phyloP scores from a whole-genome alignment of 1,140 invertebrate species.

The Ceratitis capitata region DNA sequence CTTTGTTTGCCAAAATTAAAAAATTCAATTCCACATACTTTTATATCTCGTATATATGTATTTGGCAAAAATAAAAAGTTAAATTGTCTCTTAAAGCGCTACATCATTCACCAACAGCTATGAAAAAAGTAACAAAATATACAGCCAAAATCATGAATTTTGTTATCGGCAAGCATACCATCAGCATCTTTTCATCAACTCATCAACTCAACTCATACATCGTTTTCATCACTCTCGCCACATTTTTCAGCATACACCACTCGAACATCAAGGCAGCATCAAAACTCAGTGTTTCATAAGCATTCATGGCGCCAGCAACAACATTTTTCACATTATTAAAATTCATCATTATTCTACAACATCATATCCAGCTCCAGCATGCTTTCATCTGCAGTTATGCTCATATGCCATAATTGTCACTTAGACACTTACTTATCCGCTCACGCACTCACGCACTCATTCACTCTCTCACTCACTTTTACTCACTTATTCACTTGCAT shows the following conservation, averaged over 20 bases:
- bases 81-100: slow-evolving; percentile 47
- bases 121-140: neutral
- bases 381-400: too few species aligned
- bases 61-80: slow-evolving; percentile 9
- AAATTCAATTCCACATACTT: too few species aligned
- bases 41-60: neutral
- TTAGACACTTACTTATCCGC: too few species aligned
- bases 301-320: too few species aligned
- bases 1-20: neutral
- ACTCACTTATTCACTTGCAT: too few species aligned
- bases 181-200: neutral
- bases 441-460: neutral
- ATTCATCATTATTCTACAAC: too few species aligned
- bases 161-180: neutral
- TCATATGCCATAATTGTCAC: too few species aligned
- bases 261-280: neutral
- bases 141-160: neutral
- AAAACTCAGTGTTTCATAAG: too few species aligned
- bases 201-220: neutral
- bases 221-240: neutral
- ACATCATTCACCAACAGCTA: neutral
- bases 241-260: neutral
- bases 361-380: too few species aligned
- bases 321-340: too few species aligned
- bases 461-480: neutral